Base-by-base conservation (phyloP, 1,140 invertebrate genomes). In the Drosophila guanche region DNA sequence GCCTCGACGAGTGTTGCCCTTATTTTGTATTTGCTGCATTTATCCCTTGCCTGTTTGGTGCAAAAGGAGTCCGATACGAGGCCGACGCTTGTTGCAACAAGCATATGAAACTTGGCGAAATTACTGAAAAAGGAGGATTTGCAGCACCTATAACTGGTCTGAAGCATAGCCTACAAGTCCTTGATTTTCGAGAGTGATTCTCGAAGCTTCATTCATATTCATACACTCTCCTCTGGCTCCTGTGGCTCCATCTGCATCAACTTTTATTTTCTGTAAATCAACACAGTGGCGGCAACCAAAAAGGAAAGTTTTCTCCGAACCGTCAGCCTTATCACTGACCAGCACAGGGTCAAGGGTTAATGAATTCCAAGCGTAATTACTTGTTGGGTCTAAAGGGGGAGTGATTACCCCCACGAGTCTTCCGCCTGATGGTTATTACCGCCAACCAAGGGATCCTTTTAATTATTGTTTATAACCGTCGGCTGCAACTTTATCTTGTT, bases 391-490 rank as follows among this genome's bases (percentile, higher is more conserved):
- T n/a, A 54, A 33, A 16, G 25, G 27, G 42, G 29, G 33, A 12
- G 66, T 29, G 56, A 45, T 46, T 52, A 63, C 61, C 46, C 50
- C 74, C 74, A 65, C 46, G 69, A 59, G 66, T 66, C 29, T 46
- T 45, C 47, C 43, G 74, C 48, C 29, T 46, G 42, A 70, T 42
- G 69, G 63, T 66, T 77, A 65, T 65, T 59, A 33, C 50, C 55
- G 25, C 33, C 33, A 42, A 29, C n/a, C 27, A 51, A 77, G 77
- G 81, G 81, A 71, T 77, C 81, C 77, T 85, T 85, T 85, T 85
- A 86, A 85, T 85, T 86, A 85, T 80, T 85, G 81, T 85, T 85
- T 74, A 86, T 77, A 85, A 77, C 81, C 77, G 81, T 68, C 63
- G 53, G 51, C 63, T 81, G 73, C 77, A 86, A 75, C 69, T 80